These are phyloP conservation scores for Rhagium mordax DNA, from an alignment of 2,888 invertebrate genomes.

Conservation along the genomic window DNA sequence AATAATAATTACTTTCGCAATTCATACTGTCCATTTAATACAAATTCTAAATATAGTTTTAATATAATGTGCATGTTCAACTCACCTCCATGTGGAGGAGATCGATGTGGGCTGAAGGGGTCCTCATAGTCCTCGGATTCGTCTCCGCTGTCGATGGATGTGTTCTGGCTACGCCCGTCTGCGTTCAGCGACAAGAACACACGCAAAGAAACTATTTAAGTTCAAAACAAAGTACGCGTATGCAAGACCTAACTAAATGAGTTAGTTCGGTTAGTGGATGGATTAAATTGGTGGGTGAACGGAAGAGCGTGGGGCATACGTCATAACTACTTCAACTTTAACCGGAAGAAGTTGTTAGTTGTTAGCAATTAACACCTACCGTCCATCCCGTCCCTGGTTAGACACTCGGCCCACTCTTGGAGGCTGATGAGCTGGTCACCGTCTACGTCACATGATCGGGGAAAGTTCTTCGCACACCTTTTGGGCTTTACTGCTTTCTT, in stretches of 20 bases:
- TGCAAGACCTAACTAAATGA: conserved; percentile 41
- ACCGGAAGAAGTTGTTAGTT: conserved; percentile 27
- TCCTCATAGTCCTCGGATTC: conserved; percentile 72
- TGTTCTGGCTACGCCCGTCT: conserved; percentile 71
- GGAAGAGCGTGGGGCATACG: conserved; percentile 29
- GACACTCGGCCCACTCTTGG: conserved; percentile 90
- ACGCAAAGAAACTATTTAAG: conserved; percentile 79
- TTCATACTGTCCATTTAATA: no score
- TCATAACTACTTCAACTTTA: background rate
- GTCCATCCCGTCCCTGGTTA: conserved; percentile 85
- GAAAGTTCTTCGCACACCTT: conserved; percentile 91
- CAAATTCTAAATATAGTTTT: background rate
- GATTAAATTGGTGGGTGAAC: conserved; percentile 20
- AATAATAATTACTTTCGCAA: no score
- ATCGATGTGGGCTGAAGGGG: conserved; percentile 45
- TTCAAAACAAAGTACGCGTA: conserved; percentile 69
- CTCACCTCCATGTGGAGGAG: conserved; percentile 65
- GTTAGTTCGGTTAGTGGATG: conserved; percentile 15
- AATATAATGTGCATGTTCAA: background rate
- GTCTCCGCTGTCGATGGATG: conserved; percentile 56
- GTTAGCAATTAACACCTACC: conserved; percentile 70
- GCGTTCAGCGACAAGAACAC: conserved; percentile 85
- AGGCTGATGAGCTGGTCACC: conserved; percentile 84
- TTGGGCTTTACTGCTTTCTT: conserved; percentile 92
- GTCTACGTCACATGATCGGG: conserved; percentile 89